Base-by-base conservation (phyloP, 2,797 vertebrate genomes). In the Aphelocoma californica region DNA sequence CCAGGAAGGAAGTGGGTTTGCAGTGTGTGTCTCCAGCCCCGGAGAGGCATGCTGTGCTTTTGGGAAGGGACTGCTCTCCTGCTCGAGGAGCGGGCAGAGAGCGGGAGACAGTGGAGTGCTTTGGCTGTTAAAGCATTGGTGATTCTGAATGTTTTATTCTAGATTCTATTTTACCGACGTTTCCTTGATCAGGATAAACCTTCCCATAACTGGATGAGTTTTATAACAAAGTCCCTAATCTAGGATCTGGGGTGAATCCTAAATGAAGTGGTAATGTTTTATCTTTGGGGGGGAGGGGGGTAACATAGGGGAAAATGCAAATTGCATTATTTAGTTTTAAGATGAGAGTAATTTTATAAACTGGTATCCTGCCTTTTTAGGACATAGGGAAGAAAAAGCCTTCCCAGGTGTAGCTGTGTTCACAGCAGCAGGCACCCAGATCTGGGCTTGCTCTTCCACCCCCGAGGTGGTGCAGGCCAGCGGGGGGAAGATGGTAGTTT, bases 81-180 rank as follows among this genome's bases (percentile, higher is more conserved):
- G 25, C 62, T 78, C 2, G 2, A 60, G 65, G 66, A 84, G 67
- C 6, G 14, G 40, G 34, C 86, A 75, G 81, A 88, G 53, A 81
- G 40, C 36, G 26, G 89, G 67, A 94, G 75, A 66, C 15, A 10
- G 48, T 86, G n/a, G 74, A 95, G 88, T 95, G 94, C 78, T 90
- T 94, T 95, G 95, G 86, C 87, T 97, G 73, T 81, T 86, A 92
- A 92, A 93, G 86, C 67, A 19, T 81, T 84, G 78, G 44, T 92
- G 90, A 90, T 94, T 91, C n/a, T 66, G 90, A 93, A 92, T 95
- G 78, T 93, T 95, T 92, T 88, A 65, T 92, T 94, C 80, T 91
- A 87, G 79, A 78, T 94, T 93, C 54, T 93, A 40, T 95, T 89
- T 92, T 80, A 70, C 73, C 10, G 10, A 75, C 0, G 2, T 88